Percentiles rank a stretch among this genome's conserved stretches.
Evolutionary conservation across 1,140 invertebrate genomes (phyloP).

Genomic region (Leguminivora glycinivorella): DNA sequence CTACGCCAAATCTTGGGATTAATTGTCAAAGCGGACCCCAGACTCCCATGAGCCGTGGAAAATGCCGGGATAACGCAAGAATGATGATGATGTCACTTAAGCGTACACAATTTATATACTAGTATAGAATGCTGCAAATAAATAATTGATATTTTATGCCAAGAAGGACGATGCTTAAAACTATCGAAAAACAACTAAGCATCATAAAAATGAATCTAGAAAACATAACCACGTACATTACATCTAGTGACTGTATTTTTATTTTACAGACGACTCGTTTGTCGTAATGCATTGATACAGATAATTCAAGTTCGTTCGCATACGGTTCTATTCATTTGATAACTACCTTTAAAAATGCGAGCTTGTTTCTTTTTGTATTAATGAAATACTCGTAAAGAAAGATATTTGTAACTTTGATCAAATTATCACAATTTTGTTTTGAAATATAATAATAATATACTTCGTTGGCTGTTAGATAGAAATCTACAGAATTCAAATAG

Average conservation of each 20-base stretch:
- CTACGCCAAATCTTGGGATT: too few relatives aligned
- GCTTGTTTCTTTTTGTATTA: not conserved
- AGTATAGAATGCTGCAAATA: not conserved
- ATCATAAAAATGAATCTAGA: not conserved
- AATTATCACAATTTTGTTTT: not conserved
- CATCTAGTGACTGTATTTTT: not conserved
- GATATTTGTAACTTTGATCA: not conserved
- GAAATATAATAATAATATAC: too few relatives aligned
- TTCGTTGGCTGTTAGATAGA: too few relatives aligned
- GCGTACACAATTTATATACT: too few relatives aligned
- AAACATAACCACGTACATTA: not conserved
- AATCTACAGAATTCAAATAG: not conserved
- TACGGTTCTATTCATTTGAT: not conserved
- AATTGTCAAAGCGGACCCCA: too few relatives aligned
- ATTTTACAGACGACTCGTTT: not conserved
- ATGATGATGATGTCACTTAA: too few relatives aligned
- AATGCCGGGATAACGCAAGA: too few relatives aligned
- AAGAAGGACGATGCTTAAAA: not conserved
- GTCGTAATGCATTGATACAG: not conserved
- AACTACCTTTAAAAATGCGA: not conserved
- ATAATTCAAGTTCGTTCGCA: not conserved
- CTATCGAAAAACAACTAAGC: not conserved
- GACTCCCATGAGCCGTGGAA: too few relatives aligned
- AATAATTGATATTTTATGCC: not conserved
- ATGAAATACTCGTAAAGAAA: not conserved